Percentiles rank a stretch among this genome's conserved stretches.
Conservation (phyloP, 2,113 vertebrate species). For the Tychaedon coryphoeus region DNA sequence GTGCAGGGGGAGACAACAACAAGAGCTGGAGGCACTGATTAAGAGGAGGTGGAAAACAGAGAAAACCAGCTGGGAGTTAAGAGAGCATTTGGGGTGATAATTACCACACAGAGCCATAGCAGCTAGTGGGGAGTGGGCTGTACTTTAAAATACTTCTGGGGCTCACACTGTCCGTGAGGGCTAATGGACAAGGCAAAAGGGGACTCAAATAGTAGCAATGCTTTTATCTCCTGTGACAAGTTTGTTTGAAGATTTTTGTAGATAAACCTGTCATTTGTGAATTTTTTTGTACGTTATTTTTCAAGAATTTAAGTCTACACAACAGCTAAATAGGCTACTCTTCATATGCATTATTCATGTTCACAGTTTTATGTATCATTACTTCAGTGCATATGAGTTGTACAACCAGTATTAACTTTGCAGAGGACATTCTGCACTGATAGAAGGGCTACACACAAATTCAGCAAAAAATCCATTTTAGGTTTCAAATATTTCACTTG, state of each 20-base stretch:
- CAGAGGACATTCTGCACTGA: neutral
- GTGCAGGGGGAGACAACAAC: accelerated
- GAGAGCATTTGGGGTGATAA: neutral
- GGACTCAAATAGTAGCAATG: neutral
- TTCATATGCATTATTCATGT: neutral
- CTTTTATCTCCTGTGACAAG: neutral
- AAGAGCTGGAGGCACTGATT: neutral
- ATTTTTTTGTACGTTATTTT: neutral
- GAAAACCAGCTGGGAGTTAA: neutral
- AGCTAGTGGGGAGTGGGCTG: neutral
- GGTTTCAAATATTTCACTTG: neutral
- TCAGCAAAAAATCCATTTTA: neutral
- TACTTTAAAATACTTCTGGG: neutral
- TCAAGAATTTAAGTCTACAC: neutral
- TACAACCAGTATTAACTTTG: neutral
- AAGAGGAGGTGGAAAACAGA: neutral
- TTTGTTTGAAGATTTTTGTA: neutral
- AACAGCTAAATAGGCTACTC: neutral
- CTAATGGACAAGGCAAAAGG: neutral
- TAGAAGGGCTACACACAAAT: neutral
- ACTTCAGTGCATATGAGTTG: neutral
- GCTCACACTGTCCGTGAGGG: neutral
- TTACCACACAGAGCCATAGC: neutral
- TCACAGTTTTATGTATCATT: neutral
- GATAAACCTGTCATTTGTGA: neutral